These are phyloP conservation scores for Sepioteuthis lessoniana DNA, from an alignment of 2,888 invertebrate species.

Conservation along the genomic window DNA sequence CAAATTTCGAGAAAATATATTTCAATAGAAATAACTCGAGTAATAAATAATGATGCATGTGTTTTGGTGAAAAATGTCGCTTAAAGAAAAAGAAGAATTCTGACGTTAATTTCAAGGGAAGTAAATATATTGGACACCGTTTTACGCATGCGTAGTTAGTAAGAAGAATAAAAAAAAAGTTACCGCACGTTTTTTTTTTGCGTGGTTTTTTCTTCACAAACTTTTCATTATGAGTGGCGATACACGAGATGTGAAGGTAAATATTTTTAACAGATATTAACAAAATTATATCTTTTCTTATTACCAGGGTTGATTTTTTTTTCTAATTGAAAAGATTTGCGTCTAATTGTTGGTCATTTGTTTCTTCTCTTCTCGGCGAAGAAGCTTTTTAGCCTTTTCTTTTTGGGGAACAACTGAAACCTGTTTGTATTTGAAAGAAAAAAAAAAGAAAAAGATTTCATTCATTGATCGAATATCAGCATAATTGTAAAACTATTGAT, in stretches of 20 bases:
- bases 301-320: background rate
- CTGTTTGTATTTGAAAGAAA: background rate
- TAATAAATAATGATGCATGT: no score
- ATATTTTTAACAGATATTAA: background rate
- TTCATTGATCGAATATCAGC: background rate
- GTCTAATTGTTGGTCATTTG: background rate
- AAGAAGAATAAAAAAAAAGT: background rate
- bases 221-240: background rate
- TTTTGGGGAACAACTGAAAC: background rate
- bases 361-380: background rate
- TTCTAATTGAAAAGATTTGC: background rate
- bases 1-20: no score
- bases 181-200: background rate
- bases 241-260: constrained; percentile 58
- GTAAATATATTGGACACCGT: background rate
- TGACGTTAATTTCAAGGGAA: background rate
- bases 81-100: no score
- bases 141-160: background rate
- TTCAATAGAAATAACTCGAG: no score
- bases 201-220: background rate
- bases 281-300: background rate
- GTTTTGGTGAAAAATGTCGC: no score
- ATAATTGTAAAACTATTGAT: background rate
- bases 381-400: background rate
- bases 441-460: background rate